These are phyloP conservation scores for Philypnodon macrostomus DNA, from an alignment of 2,797 vertebrate species.

Conservation along the genomic window DNA sequence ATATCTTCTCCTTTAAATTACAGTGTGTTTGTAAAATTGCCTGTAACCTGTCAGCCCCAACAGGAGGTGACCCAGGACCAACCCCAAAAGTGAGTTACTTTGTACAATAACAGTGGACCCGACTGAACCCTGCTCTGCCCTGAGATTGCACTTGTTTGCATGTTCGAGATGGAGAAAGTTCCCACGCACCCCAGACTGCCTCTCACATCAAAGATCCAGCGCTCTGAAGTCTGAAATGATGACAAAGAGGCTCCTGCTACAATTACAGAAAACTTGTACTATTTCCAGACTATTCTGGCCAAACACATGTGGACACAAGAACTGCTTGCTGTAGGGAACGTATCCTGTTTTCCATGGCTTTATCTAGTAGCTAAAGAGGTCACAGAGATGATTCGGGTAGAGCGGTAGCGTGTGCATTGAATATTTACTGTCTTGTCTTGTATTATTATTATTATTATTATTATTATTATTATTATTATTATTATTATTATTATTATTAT, in stretches of 20 bases:
- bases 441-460: no score
- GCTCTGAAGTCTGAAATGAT: constrained; percentile 54
- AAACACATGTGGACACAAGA: constrained; percentile 56
- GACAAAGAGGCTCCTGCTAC: constrained; percentile 65
- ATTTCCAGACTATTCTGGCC: constrained; percentile 25
- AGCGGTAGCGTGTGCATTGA: no score
- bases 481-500: no score
- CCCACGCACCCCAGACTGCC: constrained; percentile 51
- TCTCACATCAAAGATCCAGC: constrained; percentile 67
- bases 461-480: no score
- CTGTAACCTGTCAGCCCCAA: constrained; percentile 14
- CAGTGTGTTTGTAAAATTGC: constrained; percentile 2
- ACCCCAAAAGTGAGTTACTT: constrained; percentile 21
- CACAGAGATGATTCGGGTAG: no score
- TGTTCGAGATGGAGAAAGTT: constrained; percentile 49
- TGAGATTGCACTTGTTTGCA: constrained; percentile 51
- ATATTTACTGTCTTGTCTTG: no score
- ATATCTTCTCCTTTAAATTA: no score
- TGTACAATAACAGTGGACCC: constrained; percentile 18
- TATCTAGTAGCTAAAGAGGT: no score
- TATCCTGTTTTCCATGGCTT: no score
- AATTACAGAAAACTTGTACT: constrained; percentile 57
- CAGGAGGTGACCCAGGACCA: constrained; percentile 4
- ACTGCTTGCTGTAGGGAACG: no score
- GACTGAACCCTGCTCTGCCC: constrained; percentile 26